These are phyloP conservation scores for Epinephelus cyanopodus DNA, from an alignment of 2,113 vertebrate species.

Conservation along the genomic window DNA sequence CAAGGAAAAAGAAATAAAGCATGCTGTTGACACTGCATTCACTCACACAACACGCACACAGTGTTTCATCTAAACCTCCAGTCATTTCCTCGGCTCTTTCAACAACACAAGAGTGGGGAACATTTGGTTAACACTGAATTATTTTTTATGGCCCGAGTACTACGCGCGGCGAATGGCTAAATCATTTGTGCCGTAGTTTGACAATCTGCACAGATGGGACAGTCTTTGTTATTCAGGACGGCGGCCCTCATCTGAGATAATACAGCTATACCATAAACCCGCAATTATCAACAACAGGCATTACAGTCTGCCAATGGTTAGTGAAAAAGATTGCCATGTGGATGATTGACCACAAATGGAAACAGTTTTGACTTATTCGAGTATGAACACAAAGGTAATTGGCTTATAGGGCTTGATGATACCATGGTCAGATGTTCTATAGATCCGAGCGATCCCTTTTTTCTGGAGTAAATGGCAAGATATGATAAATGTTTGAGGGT, in stretches of 20 bases:
- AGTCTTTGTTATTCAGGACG: constrained; percentile 49
- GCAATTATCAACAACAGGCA: constrained; percentile 44
- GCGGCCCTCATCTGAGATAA: constrained; percentile 38
- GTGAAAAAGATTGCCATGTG: not conserved
- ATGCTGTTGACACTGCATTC: constrained; percentile 18
- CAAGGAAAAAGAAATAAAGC: constrained; percentile 10
- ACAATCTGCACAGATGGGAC: constrained; percentile 68
- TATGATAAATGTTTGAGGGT: constrained; percentile 34
- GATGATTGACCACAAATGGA: constrained; percentile 20
- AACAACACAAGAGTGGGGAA: constrained; percentile 20
- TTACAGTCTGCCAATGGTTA: constrained; percentile 6
- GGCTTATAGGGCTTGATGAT: constrained; percentile 7
- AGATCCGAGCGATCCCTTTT: not conserved
- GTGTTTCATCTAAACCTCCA: constrained; percentile 19
- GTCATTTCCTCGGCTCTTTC: constrained; percentile 19
- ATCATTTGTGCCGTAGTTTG: constrained; percentile 37
- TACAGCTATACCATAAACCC: constrained; percentile 59
- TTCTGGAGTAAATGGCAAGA: not conserved
- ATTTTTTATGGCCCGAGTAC: constrained; percentile 25
- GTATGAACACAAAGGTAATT: constrained; percentile 23
- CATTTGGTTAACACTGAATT: constrained; percentile 42
- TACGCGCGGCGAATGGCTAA: constrained; percentile 1
- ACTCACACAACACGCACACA: not conserved
- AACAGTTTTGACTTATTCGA: constrained; percentile 8
- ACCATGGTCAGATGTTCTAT: constrained; percentile 15